phyloP scores from a whole-genome alignment of 2,888 invertebrate genomes.

The Drosophila anomelani region DNA sequence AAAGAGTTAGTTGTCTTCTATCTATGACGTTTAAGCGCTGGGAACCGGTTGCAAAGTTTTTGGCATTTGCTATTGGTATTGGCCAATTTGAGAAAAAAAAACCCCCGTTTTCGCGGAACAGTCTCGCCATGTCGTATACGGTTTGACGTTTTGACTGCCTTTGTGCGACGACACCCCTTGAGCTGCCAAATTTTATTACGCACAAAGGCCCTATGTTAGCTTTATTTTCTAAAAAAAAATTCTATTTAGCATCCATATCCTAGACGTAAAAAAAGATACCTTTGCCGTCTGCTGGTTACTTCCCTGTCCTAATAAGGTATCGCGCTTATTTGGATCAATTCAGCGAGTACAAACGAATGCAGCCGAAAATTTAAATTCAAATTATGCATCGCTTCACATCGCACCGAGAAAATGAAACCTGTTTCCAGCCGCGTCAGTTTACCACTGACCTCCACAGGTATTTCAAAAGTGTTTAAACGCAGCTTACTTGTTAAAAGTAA shows the following conservation, averaged over 20 bases:
- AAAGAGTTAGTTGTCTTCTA: conserved; percentile 34
- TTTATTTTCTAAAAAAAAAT: neutral
- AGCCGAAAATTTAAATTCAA: conserved; percentile 47
- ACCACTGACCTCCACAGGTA: conserved; percentile 71
- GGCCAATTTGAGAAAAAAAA: conserved; percentile 30
- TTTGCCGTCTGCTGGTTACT: neutral
- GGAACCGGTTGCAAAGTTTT: conserved; percentile 40
- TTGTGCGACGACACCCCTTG: conserved; percentile 15
- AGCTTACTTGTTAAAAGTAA: conserved; percentile 41
- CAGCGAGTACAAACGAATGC: conserved; percentile 1
- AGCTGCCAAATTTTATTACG: conserved; percentile 6
- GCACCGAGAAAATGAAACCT: conserved; percentile 62
- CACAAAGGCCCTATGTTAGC: neutral
- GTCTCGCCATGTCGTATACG: conserved; percentile 13
- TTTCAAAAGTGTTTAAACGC: conserved; percentile 45
- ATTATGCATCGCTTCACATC: conserved; percentile 45
- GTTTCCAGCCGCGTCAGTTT: conserved; percentile 50
- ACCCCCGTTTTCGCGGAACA: conserved; percentile 52
- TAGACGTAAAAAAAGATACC: neutral
- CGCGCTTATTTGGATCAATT: neutral
- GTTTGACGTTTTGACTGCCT: conserved; percentile 1
- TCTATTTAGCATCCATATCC: neutral
- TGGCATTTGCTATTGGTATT: conserved; percentile 17
- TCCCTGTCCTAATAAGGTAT: neutral
- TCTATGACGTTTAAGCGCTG: conserved; percentile 26